These are phyloP conservation scores for Drosophila peninsularis DNA, from an alignment of 2,888 invertebrate species.

Conservation along the genomic window DNA sequence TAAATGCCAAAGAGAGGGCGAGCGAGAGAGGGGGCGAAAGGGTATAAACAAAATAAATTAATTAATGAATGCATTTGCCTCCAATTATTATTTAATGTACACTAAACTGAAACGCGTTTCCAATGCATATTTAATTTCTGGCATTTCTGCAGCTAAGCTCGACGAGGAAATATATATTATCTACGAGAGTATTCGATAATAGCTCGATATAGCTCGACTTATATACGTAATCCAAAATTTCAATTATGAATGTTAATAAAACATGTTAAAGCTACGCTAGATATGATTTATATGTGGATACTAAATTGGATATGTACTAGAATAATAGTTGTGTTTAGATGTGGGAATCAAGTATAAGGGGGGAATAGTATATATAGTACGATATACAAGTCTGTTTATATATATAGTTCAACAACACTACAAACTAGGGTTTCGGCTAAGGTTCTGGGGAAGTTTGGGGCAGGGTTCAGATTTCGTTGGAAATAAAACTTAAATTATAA, in stretches of 20 bases:
- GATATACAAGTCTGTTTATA: constrained; percentile 54
- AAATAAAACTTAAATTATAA: constrained; percentile 19
- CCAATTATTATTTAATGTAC: constrained; percentile 42
- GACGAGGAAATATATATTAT: background rate
- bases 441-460: constrained; percentile 4
- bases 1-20: constrained; percentile 15
- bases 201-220: background rate
- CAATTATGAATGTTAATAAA: constrained; percentile 19
- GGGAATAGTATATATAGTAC: constrained; percentile 25
- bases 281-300: constrained; percentile 11
- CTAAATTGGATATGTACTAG: constrained; percentile 29
- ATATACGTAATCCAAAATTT: background rate
- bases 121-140: constrained; percentile 25
- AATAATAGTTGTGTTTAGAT: constrained; percentile 16
- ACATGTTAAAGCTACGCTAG: constrained; percentile 37
- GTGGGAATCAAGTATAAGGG: constrained; percentile 12
- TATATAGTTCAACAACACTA: constrained; percentile 54
- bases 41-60: constrained; percentile 17
- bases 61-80: constrained; percentile 39
- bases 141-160: constrained; percentile 11
- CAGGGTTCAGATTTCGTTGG: background rate
- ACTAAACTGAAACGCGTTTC: constrained; percentile 32
- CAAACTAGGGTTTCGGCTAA: constrained; percentile 49
- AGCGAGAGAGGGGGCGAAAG: background rate
- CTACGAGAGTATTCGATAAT: constrained; percentile 20